Evolutionary conservation across 2,888 invertebrate genomes (phyloP).

Genomic region (Ochropacha duplaris): DNA sequence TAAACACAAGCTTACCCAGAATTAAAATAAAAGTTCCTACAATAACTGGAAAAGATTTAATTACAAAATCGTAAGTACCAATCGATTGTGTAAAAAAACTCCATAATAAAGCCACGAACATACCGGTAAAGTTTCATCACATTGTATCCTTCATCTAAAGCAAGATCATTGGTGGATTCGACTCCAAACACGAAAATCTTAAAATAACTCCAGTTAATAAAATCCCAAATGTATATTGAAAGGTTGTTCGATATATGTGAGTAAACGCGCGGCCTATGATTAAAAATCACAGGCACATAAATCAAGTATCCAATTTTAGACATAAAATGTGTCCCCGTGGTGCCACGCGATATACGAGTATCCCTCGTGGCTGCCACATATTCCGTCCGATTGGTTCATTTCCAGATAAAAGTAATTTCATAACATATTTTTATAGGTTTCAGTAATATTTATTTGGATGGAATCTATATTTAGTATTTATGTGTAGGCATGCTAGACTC

Average conservation of each 20-base stretch:
- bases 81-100: no score
- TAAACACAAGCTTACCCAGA: no score
- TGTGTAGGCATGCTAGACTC: background rate
- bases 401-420: background rate
- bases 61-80: no score
- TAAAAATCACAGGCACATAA: constrained; percentile 3
- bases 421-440: background rate
- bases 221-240: background rate
- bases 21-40: no score
- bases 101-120: no score
- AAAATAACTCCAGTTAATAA: background rate
- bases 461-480: background rate
- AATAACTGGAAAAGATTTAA: no score
- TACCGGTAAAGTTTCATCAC: no score
- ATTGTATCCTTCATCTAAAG: no score
- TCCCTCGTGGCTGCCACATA: background rate
- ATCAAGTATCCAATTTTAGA: constrained; percentile 5
- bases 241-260: background rate
- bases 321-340: constrained; percentile 1
- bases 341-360: background rate
- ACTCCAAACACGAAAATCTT: background rate
- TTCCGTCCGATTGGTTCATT: background rate
- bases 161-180: no score
- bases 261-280: background rate
- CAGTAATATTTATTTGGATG: background rate